Conservation (phyloP, 2,797 vertebrate species). For the Fistularia tabacaria region DNA sequence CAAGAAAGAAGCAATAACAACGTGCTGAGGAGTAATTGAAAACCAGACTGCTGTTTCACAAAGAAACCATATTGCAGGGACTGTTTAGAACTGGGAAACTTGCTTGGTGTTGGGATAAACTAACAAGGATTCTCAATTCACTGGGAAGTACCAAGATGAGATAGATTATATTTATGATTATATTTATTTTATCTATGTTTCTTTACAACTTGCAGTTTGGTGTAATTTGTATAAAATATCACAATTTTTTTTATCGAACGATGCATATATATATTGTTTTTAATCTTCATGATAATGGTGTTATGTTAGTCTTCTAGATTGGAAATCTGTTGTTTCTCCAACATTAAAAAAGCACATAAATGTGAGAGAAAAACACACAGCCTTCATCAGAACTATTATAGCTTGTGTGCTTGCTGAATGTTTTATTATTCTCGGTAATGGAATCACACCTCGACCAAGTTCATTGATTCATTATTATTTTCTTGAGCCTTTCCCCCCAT, state of each 20-base stretch:
- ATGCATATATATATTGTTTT: too few relatives aligned
- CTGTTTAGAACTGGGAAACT: conserved; percentile 18
- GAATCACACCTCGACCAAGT: conserved; percentile 19
- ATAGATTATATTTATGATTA: too few relatives aligned
- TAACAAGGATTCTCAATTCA: conserved; percentile 16
- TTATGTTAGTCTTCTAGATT: too few relatives aligned
- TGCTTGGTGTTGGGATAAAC: conserved; percentile 28
- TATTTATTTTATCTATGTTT: neutral
- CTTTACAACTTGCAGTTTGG: neutral
- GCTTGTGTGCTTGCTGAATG: conserved; percentile 29
- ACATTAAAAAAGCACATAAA: conserved; percentile 2
- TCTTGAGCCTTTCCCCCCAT: conserved; percentile 19
- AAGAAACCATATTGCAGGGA: conserved; percentile 16
- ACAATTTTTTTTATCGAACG: too few relatives aligned
- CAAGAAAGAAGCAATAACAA: conserved; percentile 45
- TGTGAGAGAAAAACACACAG: conserved; percentile 13
- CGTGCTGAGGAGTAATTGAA: conserved; percentile 37
- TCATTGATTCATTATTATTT: conserved; percentile 48
- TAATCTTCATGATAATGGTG: too few relatives aligned
- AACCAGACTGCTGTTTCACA: conserved; percentile 42
- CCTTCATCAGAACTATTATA: conserved; percentile 26
- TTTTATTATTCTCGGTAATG: conserved; percentile 47
- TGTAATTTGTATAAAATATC: too few relatives aligned
- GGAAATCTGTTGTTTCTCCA: too few relatives aligned
- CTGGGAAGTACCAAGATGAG: too few relatives aligned